Percentiles rank a stretch among this genome's conserved stretches.
These are phyloP conservation scores for Cliona cf. orientalis DNA, from an alignment of 37 sponge, comb jelly and placozoan genomes.

Conservation along the genomic window DNA sequence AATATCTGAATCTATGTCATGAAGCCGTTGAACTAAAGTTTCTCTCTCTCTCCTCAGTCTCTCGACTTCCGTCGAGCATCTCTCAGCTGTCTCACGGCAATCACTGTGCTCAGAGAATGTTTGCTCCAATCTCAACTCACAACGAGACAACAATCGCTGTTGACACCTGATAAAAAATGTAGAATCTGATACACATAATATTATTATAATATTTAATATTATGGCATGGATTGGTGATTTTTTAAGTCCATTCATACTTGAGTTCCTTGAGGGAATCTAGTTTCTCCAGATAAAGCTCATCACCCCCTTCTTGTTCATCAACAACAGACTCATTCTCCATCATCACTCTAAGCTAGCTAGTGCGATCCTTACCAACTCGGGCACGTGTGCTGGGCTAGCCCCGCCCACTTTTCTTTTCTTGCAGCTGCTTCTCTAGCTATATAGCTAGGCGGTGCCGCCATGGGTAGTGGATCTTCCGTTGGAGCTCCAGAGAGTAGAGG, in stretches of 20 bases:
- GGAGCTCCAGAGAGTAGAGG: too few relatives aligned
- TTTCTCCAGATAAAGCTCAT: neutral
- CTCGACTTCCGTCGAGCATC: neutral
- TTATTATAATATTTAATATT: neutral
- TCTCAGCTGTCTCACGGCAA: neutral
- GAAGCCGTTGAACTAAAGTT: neutral
- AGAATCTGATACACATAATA: neutral
- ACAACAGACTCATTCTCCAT: too few relatives aligned
- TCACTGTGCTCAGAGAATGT: neutral
- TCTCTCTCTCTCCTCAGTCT: neutral
- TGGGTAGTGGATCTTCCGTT: too few relatives aligned
- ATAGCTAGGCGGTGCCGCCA: too few relatives aligned
- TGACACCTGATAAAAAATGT: constrained; percentile 3
- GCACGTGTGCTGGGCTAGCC: too few relatives aligned
- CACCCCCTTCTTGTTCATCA: neutral
- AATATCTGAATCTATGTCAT: constrained; percentile 16
- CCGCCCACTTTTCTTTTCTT: too few relatives aligned
- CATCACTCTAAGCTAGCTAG: too few relatives aligned
- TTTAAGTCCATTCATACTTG: neutral
- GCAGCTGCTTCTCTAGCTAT: too few relatives aligned
- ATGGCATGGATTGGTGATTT: neutral
- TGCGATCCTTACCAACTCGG: too few relatives aligned
- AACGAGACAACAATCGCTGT: constrained; percentile 6
- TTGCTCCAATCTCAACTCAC: constrained; percentile 3
- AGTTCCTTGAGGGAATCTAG: constrained; percentile 7